A percentile compares a stretch with the other conserved stretches of the same genome.
These are phyloP conservation scores for Chaetorhynchus papuensis DNA, from an alignment of 2,113 vertebrate genomes.

Conservation along the genomic window DNA sequence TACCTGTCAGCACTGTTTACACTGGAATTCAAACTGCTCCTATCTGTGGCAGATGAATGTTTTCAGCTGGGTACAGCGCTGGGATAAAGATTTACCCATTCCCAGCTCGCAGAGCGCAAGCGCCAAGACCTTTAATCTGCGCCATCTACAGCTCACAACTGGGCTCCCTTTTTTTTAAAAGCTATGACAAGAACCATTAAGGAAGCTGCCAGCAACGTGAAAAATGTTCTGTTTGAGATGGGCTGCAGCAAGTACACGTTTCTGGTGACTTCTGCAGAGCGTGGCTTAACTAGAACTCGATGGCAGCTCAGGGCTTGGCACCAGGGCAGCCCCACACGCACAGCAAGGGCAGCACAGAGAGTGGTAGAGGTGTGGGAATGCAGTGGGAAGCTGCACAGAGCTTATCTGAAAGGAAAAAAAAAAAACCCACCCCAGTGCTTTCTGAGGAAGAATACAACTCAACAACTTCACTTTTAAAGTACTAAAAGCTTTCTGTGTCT, in stretches of 20 bases:
- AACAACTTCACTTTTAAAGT: not conserved
- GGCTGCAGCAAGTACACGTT: not conserved
- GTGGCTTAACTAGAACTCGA: not conserved
- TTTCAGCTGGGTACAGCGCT: not conserved
- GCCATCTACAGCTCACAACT: not conserved
- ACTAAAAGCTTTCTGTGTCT: not conserved
- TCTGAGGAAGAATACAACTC: not conserved
- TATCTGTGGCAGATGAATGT: not conserved
- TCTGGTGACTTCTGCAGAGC: not conserved
- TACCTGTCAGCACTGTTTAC: not conserved
- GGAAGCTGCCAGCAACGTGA: not conserved
- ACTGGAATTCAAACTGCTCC: not conserved
- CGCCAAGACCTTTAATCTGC: not conserved
- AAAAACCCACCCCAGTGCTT: not conserved
- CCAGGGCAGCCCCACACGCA: not conserved
- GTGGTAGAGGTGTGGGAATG: not conserved
- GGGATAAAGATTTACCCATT: not conserved
- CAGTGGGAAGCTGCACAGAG: not conserved
- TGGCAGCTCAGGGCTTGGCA: not conserved
- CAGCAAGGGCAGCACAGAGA: not conserved
- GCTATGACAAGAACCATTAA: not conserved
- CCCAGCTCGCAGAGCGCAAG: accelerated
- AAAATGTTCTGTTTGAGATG: not conserved
- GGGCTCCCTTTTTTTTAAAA: not conserved
- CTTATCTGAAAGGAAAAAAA: not conserved